phyloP scores from a whole-genome alignment of 2,797 vertebrate genomes.

The Eremophila alpestris region DNA sequence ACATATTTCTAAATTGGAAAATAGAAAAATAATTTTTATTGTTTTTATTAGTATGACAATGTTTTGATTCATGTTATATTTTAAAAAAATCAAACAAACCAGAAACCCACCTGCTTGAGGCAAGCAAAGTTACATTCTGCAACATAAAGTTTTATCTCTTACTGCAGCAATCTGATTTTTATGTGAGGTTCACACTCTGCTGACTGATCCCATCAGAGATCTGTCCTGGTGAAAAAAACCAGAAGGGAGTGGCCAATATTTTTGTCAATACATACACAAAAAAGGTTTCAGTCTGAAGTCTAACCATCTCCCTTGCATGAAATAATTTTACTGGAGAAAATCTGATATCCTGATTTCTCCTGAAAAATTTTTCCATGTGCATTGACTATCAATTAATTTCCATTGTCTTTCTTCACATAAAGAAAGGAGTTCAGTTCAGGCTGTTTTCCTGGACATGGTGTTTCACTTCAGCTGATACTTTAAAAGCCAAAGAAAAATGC shows the following conservation, averaged over 20 bases:
- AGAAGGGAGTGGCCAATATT: not conserved
- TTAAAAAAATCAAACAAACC: not conserved
- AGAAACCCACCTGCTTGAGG: not conserved
- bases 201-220: not conserved
- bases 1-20: not conserved
- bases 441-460: not conserved
- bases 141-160: not conserved
- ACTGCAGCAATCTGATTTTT: not conserved
- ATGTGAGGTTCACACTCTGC: not conserved
- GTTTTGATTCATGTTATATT: not conserved
- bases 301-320: not conserved
- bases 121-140: not conserved
- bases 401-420: not conserved
- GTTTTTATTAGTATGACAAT: not conserved
- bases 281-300: not conserved
- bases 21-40: constrained; percentile 24
- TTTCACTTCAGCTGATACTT: not conserved
- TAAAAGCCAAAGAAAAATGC: constrained; percentile 38
- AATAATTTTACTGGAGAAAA: constrained; percentile 13
- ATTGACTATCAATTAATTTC: constrained; percentile 5
- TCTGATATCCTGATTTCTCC: constrained; percentile 9
- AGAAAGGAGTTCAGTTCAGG: not conserved
- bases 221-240: constrained; percentile 18
- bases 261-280: not conserved
- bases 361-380: not conserved